Conservation (phyloP, 2,888 invertebrate genomes). For the Chalcis sispes region DNA sequence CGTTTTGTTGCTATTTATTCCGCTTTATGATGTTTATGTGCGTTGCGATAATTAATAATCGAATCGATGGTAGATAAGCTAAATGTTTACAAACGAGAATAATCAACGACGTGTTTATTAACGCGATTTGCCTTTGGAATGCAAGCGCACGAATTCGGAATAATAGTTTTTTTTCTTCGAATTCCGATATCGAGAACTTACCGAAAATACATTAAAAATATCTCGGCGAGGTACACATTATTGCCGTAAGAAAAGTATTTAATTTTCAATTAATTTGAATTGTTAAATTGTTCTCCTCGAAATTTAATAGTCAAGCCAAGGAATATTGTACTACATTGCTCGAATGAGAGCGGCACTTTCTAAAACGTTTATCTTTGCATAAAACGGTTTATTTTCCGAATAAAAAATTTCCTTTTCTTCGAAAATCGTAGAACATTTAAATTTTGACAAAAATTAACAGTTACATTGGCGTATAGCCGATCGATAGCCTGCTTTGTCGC, state of each 20-base stretch:
- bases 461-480: no score
- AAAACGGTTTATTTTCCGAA: conserved; percentile 37
- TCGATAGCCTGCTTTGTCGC: no score
- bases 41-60: no score
- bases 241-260: conserved; percentile 17
- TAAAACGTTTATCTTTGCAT: conserved; percentile 6
- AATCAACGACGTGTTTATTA: background rate
- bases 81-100: no score
- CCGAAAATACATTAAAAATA: background rate
- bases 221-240: background rate
- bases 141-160: no score
- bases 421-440: conserved; percentile 7
- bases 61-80: no score
- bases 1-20: no score
- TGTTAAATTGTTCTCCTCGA: conserved; percentile 28
- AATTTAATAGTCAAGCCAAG: background rate
- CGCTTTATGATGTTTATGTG: no score
- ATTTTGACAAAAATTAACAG: conserved; percentile 16
- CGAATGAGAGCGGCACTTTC: conserved; percentile 37
- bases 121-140: no score
- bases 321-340: conserved; percentile 9
- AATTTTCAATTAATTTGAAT: conserved; percentile 40
- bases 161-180: no score
- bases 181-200: no score
- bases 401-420: background rate